Conservation (phyloP, 1,140 invertebrate species). For the Drosophila athabasca region DNA sequence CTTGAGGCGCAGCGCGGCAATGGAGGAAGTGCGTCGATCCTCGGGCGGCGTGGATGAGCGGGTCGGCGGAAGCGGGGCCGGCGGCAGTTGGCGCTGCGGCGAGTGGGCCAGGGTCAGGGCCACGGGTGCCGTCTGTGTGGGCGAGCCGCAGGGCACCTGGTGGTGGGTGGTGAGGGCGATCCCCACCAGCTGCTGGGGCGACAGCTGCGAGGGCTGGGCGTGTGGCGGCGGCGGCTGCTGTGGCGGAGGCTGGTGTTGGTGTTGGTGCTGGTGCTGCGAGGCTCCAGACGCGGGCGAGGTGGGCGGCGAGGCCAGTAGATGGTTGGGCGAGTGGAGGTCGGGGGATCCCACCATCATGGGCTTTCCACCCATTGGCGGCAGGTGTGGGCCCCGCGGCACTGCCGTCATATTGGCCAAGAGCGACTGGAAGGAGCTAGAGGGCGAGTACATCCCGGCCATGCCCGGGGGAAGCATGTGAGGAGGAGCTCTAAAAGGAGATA, state of each 20-base stretch:
- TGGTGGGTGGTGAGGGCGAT: constrained; percentile 61
- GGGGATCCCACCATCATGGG: constrained; percentile 81
- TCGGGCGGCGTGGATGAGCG: constrained; percentile 85
- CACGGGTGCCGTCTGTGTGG: constrained; percentile 66
- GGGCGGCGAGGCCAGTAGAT: constrained; percentile 84
- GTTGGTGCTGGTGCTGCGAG: constrained; percentile 50
- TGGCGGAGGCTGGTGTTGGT: background rate
- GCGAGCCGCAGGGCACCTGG: constrained; percentile 53
- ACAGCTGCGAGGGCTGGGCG: constrained; percentile 52
- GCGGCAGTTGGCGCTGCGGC: constrained; percentile 65
- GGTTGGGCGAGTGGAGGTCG: constrained; percentile 78
- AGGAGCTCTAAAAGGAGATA: constrained; percentile 84
- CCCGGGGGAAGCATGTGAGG: constrained; percentile 87
- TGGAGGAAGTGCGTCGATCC: constrained; percentile 94
- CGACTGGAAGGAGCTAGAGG: constrained; percentile 91
- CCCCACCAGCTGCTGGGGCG: constrained; percentile 64
- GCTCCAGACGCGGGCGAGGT: constrained; percentile 86
- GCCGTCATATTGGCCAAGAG: constrained; percentile 91
- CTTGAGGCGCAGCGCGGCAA: constrained; percentile 94
- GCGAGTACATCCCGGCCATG: constrained; percentile 87
- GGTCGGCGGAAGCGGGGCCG: constrained; percentile 67
- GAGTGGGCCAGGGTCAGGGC: constrained; percentile 62
- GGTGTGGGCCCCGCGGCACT: constrained; percentile 86
- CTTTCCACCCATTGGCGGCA: constrained; percentile 73
- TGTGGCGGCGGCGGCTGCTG: constrained; percentile 37